Percentiles rank a stretch among this genome's conserved stretches.
Conservation (phyloP, 2,888 invertebrate species). For the Sarcophaga caerulescens region DNA sequence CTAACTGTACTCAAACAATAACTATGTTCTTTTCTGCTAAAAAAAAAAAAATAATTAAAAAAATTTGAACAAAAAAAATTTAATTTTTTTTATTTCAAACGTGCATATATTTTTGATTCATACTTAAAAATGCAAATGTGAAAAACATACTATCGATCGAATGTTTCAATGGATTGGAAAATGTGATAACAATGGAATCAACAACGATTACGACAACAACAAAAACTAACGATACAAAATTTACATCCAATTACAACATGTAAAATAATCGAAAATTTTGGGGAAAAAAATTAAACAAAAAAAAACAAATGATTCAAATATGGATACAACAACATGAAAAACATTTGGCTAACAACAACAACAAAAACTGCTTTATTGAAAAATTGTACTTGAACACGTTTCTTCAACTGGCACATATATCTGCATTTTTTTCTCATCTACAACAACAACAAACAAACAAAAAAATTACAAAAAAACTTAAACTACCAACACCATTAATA, state of each 20-base stretch:
- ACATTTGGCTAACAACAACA: constrained; percentile 32
- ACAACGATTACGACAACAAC: constrained; percentile 15
- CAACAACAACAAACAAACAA: not conserved
- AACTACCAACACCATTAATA: constrained; percentile 12
- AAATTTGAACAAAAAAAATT: constrained; percentile 9
- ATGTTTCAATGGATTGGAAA: constrained; percentile 38
- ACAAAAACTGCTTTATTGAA: constrained; percentile 5
- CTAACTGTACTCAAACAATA: not conserved
- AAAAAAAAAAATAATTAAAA: constrained; percentile 20
- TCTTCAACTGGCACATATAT: not conserved
- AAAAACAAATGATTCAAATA: constrained; percentile 9
- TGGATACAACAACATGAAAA: constrained; percentile 32
- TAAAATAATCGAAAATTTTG: constrained; percentile 53
- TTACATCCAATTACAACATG: constrained; percentile 34
- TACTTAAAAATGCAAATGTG: constrained; percentile 5
- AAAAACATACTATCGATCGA: constrained; percentile 14
- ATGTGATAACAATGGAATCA: constrained; percentile 43
- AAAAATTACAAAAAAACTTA: constrained; percentile 31
- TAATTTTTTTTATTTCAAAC: constrained; percentile 30
- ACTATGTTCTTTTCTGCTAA: constrained; percentile 12
- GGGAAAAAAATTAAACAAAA: constrained; percentile 38
- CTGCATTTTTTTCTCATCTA: constrained; percentile 8
- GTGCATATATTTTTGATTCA: constrained; percentile 33
- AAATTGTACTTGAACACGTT: constrained; percentile 76
- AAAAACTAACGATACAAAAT: constrained; percentile 13